phyloP scores from a whole-genome alignment of 2,888 invertebrate species.

The Tinea pellionella region DNA sequence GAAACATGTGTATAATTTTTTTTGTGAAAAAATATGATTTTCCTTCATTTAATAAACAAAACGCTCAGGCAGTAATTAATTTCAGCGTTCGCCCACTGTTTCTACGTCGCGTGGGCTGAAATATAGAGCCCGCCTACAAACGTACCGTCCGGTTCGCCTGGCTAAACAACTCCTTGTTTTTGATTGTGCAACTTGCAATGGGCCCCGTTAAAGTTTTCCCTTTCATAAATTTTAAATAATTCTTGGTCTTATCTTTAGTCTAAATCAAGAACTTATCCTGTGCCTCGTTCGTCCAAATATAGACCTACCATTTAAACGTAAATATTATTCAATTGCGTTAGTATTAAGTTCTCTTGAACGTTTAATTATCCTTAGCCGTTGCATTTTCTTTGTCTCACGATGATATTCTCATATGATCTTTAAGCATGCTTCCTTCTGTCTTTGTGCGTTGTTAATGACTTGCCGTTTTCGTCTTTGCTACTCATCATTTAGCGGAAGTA shows the following conservation, averaged over 20 bases:
- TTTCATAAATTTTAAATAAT: neutral
- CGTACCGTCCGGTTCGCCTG: neutral
- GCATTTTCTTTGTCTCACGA: neutral
- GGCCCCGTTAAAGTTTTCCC: neutral
- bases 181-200: neutral
- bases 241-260: neutral
- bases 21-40: no score
- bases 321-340: no score
- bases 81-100: conserved; percentile 1
- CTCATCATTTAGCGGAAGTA: neutral
- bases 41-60: no score
- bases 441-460: neutral
- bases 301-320: no score
- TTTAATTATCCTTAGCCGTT: neutral
- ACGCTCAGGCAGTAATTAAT: neutral
- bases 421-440: neutral
- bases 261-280: no score
- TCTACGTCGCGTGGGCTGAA: neutral
- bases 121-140: neutral
- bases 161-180: neutral
- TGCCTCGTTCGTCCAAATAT: no score
- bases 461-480: neutral
- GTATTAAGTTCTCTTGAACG: no score
- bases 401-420: neutral
- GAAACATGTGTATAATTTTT: no score